phyloP scores from a whole-genome alignment of 2,113 vertebrate genomes.

The Salvator merianae region DNA sequence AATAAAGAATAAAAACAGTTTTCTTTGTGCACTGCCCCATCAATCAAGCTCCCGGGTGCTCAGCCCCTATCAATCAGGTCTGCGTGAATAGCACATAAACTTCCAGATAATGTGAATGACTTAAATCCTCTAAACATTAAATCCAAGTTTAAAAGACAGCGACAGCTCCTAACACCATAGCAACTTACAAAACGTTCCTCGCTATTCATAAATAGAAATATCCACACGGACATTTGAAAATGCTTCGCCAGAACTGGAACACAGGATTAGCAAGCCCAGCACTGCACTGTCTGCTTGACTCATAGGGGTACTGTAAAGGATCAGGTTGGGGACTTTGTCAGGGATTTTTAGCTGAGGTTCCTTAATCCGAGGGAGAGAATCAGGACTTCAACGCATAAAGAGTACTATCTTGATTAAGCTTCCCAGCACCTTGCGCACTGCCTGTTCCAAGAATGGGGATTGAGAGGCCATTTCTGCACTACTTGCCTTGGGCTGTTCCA shows the following conservation, averaged over 20 bases:
- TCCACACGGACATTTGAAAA: background rate
- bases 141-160: background rate
- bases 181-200: background rate
- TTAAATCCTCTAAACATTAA: background rate
- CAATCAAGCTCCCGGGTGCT: background rate
- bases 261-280: background rate
- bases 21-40: background rate
- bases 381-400: background rate
- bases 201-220: background rate
- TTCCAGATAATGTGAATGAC: slow-evolving; percentile 16
- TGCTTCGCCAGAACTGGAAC: background rate
- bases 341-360: background rate
- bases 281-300: background rate
- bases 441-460: background rate
- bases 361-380: background rate
- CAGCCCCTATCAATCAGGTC: slow-evolving; percentile 1
- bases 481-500: too few species aligned
- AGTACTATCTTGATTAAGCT: background rate
- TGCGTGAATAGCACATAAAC: background rate
- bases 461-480: too few species aligned
- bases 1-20: background rate
- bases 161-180: background rate
- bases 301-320: too few species aligned
- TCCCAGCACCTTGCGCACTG: slow-evolving; percentile 27
- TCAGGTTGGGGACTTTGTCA: background rate